phyloP scores from a whole-genome alignment of 2,113 vertebrate genomes.

The Forbesichthys papilliferus region DNA sequence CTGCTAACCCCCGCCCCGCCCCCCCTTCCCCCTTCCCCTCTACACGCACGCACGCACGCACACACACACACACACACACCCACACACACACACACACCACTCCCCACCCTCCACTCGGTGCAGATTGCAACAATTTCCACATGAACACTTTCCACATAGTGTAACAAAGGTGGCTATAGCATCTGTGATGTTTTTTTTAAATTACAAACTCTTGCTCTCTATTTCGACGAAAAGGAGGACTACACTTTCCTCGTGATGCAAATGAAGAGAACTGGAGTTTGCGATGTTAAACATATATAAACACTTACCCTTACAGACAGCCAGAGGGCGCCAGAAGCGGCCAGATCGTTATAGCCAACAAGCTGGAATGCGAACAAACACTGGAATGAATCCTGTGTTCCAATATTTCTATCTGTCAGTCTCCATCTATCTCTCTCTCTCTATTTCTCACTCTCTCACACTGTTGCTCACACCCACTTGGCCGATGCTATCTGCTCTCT shows the following conservation, averaged over 20 bases:
- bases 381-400: too few species aligned
- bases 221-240: too few species aligned
- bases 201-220: conserved; percentile 3
- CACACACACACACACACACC: too few species aligned
- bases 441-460: not conserved
- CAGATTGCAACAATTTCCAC: conserved; percentile 46
- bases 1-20: conserved; percentile 20
- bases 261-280: too few species aligned
- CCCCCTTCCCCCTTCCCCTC: too few species aligned
- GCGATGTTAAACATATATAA: not conserved
- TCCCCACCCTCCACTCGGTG: conserved; percentile 34
- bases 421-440: conserved; percentile 1
- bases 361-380: conserved; percentile 60
- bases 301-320: conserved; percentile 23
- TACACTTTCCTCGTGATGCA: too few species aligned
- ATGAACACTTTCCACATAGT: conserved; percentile 41
- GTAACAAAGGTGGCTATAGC: not conserved
- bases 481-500: conserved; percentile 26
- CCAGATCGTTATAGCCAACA: conserved; percentile 68
- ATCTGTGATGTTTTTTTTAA: conserved; percentile 14
- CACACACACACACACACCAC: too few species aligned
- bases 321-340: conserved; percentile 44
- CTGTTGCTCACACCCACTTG: conserved; percentile 6
- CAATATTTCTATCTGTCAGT: not conserved
- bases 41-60: too few species aligned